These are phyloP conservation scores for Muraenolepis orangiensis DNA, from an alignment of 2,797 vertebrate species.

Conservation along the genomic window DNA sequence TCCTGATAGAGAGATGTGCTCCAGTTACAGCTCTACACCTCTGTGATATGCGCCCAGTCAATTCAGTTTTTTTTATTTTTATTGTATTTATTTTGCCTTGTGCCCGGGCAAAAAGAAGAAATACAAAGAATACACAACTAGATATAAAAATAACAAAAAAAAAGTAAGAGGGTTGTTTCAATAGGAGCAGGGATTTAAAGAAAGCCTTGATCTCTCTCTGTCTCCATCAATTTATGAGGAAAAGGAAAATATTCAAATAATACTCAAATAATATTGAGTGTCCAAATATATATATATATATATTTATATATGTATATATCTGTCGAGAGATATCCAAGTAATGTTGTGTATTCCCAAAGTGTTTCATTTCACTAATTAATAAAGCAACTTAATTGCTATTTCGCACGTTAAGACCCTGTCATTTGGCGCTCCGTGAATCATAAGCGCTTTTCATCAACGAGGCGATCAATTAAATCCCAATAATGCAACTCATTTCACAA, in stretches of 20 bases:
- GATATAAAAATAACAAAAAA: background rate
- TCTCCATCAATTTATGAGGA: background rate
- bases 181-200: background rate
- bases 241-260: too few relatives aligned
- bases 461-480: background rate
- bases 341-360: background rate
- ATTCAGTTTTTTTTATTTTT: background rate
- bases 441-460: background rate
- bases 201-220: background rate
- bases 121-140: background rate
- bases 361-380: background rate
- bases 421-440: background rate
- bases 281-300: too few relatives aligned
- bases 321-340: background rate
- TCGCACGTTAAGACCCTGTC: background rate
- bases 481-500: background rate
- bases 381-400: background rate
- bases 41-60: background rate
- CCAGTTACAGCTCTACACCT: constrained; percentile 49
- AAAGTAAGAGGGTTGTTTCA: background rate
- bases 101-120: background rate
- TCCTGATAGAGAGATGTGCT: constrained; percentile 53
- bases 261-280: too few relatives aligned
- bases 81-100: background rate
- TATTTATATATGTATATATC: too few relatives aligned